Evolutionary conservation across 2,888 invertebrate species (phyloP), one percentile per base, ranked within the genome.

Genomic region (Dicranocentrus wangi): DNA sequence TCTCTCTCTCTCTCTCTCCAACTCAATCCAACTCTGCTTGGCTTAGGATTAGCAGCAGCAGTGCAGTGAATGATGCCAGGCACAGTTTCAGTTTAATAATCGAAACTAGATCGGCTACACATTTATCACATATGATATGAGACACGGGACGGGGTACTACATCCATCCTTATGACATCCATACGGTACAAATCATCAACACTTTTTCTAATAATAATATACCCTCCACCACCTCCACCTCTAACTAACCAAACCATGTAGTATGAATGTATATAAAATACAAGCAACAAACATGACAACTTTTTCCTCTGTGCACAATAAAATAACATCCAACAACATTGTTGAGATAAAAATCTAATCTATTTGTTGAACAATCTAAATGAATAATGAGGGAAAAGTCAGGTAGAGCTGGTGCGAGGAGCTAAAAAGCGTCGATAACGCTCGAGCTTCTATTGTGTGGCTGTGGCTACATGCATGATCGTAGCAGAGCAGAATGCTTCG

Each of bases 321-420:
- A 19, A 17, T 3, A 8, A 51, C 51, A 19, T 19, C 5, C 55
- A 13, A 19, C 69, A 28, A 17, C 21, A 28, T 51, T 60, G 60
- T 15, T 27, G 27, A n/a, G 10, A 61, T 61, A 61, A 72, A 60
- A 72, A 72, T 72, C 72, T 63, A 28, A 72, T 61, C 72, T 28
- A 43, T 27, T 23, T 7, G 23, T 17, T 51, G 15, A 28, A 51
- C 72, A 72, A 51, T 63, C 21, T 28, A 27, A 47, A n/a, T 47
- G 23, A 42, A n/a, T 70, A 70, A 71, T 61, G 72, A 72, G 72
- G 47, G 32, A 58, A 39, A 55, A n/a, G n/a, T n/a, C n/a, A 32
- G 55, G 17, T 8, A 63, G 8, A 13, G 32, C 10, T 32, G 32
- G 5, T 7, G 32, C 32, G 3, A 32, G 32, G 3, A 32, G 10